Evolutionary conservation across 2,888 invertebrate species (phyloP).

Genomic region (Caenorhabditis doughertyi): DNA sequence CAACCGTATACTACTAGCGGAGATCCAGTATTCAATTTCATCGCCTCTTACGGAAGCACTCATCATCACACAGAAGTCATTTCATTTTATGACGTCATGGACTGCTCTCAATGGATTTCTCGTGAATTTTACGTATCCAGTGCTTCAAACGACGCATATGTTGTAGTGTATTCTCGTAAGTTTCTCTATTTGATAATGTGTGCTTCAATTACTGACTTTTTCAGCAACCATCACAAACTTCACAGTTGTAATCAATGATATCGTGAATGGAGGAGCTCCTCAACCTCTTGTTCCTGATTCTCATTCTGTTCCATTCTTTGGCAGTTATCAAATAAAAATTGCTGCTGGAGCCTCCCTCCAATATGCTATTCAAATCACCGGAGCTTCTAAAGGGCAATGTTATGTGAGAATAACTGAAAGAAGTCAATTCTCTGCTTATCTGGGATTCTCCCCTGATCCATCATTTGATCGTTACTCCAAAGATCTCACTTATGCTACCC

Average conservation of each 20-base stretch:
- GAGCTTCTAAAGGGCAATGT: slow-evolving; percentile 24
- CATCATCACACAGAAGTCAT: slow-evolving; percentile 70
- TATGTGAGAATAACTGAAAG: slow-evolving; percentile 56
- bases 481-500: slow-evolving; percentile 59
- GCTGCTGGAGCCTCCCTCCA: slow-evolving; percentile 15
- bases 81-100: slow-evolving; percentile 24
- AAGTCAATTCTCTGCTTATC: slow-evolving; percentile 60
- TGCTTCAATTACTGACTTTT: background rate
- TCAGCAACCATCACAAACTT: slow-evolving; percentile 54
- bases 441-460: slow-evolving; percentile 70
- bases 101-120: slow-evolving; percentile 33
- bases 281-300: slow-evolving; percentile 44
- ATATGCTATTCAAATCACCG: slow-evolving; percentile 11
- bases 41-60: slow-evolving; percentile 63
- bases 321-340: slow-evolving; percentile 53
- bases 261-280: background rate
- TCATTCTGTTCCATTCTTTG: slow-evolving; percentile 62
- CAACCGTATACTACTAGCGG: slow-evolving; percentile 44
- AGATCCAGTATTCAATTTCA: slow-evolving; percentile 66
- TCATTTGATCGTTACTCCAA: slow-evolving; percentile 53
- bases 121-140: slow-evolving; percentile 40
- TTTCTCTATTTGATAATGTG: background rate
- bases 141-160: slow-evolving; percentile 29
- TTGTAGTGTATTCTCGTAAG: slow-evolving; percentile 57
- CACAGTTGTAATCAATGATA: slow-evolving; percentile 17